Base-by-base conservation (phyloP, 2,888 invertebrate species). In the Synergus japonicus region DNA sequence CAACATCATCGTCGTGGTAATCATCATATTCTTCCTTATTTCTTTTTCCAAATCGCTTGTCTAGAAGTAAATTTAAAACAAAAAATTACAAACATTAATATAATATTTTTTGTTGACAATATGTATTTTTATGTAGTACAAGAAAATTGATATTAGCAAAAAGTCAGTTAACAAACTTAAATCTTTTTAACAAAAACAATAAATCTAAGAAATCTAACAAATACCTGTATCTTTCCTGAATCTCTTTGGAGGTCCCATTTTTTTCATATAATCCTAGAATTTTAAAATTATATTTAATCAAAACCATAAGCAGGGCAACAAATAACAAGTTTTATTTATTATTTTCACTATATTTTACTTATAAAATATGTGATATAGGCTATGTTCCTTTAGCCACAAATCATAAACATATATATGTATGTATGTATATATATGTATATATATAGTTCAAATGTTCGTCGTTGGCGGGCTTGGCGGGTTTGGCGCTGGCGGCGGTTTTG, bases 21-120 rank as follows among this genome's bases (percentile, higher is more conserved):
- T 93, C 93, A 73, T 94, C 94, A 76, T 93, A 93, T 84, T 94
- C 94, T 82, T 93, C 93, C 83, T 93, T 93, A 80, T 93, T 92
- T 83, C 93, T 94, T 64, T 93, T 93, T 84, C 92, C 93, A 87
- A 93, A 94, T 37, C 92, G 90, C 67, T 88, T 90, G 82, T 92
- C 92, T 92, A 65, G 2, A 83, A 60, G 67, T 58, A 76, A 18
- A 43, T 46, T 79, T 58, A 58, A 66, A 43, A 44, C 76, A 44
- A 44, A 7, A 15, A n/a, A 60, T 76, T 63, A 22, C n/a, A 22
- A 13, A 77, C 15, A 43, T 8, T 8, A 29, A 29, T 29, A 29
- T 29, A 29, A 29, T 43, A 15, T 49, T 49, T 49, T 4, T 49
- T 15, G 15, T 4, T 1, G 15, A 13, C 4, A 13, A 9, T 4